A percentile compares a stretch with the other conserved stretches of the same genome.
These are phyloP conservation scores for Drosophila tani DNA, from an alignment of 1,140 invertebrate genomes.

Conservation along the genomic window DNA sequence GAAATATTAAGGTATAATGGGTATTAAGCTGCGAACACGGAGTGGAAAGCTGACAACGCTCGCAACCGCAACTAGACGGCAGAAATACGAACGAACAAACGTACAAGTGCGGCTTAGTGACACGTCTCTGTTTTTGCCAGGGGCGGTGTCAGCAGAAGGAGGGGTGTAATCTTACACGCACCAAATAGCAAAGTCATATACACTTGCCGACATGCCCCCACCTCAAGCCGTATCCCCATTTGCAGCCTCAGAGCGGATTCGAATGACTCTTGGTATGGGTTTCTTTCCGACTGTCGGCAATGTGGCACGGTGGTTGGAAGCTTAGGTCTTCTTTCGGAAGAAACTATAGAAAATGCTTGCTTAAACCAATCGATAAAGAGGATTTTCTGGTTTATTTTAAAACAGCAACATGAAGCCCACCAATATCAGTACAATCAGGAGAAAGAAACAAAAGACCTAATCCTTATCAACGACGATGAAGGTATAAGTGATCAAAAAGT, in stretches of 20 bases:
- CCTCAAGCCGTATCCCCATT: slow-evolving; percentile 11
- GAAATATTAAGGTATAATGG: slow-evolving; percentile 82
- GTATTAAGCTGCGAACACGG: slow-evolving; percentile 65
- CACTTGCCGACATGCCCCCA: slow-evolving; percentile 18
- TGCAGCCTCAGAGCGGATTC: slow-evolving; percentile 14
- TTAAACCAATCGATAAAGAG: slow-evolving; percentile 1
- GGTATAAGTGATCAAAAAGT: background rate
- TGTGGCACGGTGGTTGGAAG: slow-evolving; percentile 9
- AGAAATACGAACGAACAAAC: slow-evolving; percentile 48
- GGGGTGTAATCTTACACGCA: slow-evolving; percentile 68
- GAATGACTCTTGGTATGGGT: slow-evolving; percentile 15
- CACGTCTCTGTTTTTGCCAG: slow-evolving; percentile 49
- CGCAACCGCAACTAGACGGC: slow-evolving; percentile 53
- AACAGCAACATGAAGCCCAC: background rate
- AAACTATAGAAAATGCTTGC: slow-evolving; percentile 11
- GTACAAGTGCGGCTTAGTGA: slow-evolving; percentile 78
- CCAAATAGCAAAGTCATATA: slow-evolving; percentile 70
- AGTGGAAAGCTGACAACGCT: slow-evolving; percentile 64
- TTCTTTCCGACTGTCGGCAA: slow-evolving; percentile 4
- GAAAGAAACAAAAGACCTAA: background rate
- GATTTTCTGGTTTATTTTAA: slow-evolving; percentile 3
- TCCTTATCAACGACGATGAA: too few relatives aligned
- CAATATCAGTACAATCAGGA: background rate
- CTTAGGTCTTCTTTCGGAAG: slow-evolving; percentile 3
- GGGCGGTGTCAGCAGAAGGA: slow-evolving; percentile 20